phyloP scores from a whole-genome alignment of 2,113 vertebrate species.

The Clupea harengus region DNA sequence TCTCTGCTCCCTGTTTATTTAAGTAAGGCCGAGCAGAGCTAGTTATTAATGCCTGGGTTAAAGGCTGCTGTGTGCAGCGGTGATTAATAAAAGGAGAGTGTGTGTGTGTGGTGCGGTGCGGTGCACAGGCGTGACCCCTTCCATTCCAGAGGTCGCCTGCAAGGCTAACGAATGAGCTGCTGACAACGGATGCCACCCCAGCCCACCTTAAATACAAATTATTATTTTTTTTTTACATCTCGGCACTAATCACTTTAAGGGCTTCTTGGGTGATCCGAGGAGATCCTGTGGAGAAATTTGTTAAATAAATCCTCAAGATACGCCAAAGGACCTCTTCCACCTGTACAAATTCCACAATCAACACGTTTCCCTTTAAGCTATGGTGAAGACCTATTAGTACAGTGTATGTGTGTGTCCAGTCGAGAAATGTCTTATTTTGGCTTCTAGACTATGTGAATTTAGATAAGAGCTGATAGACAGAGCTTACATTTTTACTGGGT shows the following conservation, averaged over 20 bases:
- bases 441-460: slow-evolving; percentile 36
- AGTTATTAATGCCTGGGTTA: slow-evolving; percentile 39
- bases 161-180: slow-evolving; percentile 29
- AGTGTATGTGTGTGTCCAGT: neutral
- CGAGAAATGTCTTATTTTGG: slow-evolving; percentile 35
- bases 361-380: slow-evolving; percentile 31
- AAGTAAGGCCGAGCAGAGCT: slow-evolving; percentile 28
- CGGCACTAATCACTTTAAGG: slow-evolving; percentile 20
- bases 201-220: slow-evolving; percentile 14
- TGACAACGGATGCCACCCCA: slow-evolving; percentile 18
- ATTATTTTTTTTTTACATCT: slow-evolving; percentile 23
- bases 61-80: slow-evolving; percentile 21
- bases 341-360: slow-evolving; percentile 44
- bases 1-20: slow-evolving; percentile 50
- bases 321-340: slow-evolving; percentile 31
- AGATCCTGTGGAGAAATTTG: slow-evolving; percentile 31
- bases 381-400: slow-evolving; percentile 26
- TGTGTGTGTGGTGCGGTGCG: slow-evolving; percentile 16
- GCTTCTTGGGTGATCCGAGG: slow-evolving; percentile 40
- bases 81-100: slow-evolving; percentile 29
- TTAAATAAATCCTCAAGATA: slow-evolving; percentile 13
- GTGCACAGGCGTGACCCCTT: slow-evolving; percentile 2
- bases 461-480: slow-evolving; percentile 31
- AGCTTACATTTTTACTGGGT: neutral
- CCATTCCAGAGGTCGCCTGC: neutral